A percentile compares a stretch with the other conserved stretches of the same genome.
These are phyloP conservation scores for Mionectes olivaceus DNA, from an alignment of 2,797 vertebrate genomes.

Conservation along the genomic window DNA sequence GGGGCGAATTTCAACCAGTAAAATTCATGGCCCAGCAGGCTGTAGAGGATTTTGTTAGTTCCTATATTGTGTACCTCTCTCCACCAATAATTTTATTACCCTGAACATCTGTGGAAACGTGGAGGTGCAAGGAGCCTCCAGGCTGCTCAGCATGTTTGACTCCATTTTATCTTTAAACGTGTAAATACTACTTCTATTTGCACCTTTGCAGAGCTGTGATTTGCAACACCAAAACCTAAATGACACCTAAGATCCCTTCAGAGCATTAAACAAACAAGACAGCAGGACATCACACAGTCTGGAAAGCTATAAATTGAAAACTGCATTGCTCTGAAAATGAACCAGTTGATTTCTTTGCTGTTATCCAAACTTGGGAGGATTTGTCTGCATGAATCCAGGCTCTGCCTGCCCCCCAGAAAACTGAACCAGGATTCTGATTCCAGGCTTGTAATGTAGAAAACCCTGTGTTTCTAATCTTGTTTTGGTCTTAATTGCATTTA, in stretches of 20 bases:
- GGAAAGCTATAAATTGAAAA: slow-evolving; percentile 16
- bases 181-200: slow-evolving; percentile 23
- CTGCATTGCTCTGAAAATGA: not conserved
- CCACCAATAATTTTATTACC: slow-evolving; percentile 39
- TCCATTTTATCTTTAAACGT: slow-evolving; percentile 34
- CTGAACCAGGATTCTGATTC: not conserved
- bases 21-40: slow-evolving; percentile 12
- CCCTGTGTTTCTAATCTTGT: not conserved
- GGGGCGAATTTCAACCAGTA: slow-evolving; percentile 6
- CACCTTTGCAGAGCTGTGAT: slow-evolving; percentile 20
- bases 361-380: not conserved
- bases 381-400: not conserved
- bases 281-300: not conserved
- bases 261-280: slow-evolving; percentile 26
- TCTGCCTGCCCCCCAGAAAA: not conserved
- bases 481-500: not conserved
- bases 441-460: not conserved
- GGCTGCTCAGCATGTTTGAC: slow-evolving; percentile 41
- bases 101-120: slow-evolving; percentile 37
- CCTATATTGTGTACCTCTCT: not conserved
- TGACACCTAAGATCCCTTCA: slow-evolving; percentile 5
- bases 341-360: not conserved
- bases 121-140: slow-evolving; percentile 22
- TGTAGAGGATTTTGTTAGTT: slow-evolving; percentile 3
- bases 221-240: slow-evolving; percentile 28